Evolutionary conservation across 2,113 vertebrate species (phyloP).

Genomic region (Pachycephala philippinensis): DNA sequence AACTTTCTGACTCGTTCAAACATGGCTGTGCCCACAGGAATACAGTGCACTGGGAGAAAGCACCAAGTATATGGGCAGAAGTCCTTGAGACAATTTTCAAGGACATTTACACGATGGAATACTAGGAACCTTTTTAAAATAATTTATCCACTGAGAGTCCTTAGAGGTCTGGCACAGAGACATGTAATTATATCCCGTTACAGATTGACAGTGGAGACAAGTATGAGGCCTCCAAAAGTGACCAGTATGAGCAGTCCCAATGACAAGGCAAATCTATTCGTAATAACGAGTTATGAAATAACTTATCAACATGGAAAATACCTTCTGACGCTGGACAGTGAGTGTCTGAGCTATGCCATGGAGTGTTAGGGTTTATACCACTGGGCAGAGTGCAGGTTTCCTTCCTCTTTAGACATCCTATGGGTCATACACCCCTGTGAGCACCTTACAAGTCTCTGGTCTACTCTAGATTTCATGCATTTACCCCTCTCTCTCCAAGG

Average conservation of each 20-base stretch:
- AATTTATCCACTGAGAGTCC: neutral
- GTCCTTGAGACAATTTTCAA: neutral
- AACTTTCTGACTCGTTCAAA: neutral
- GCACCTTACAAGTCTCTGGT: neutral
- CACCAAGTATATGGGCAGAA: neutral
- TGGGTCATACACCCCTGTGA: neutral
- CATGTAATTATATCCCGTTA: neutral
- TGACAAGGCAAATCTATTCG: neutral
- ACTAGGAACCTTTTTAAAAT: neutral
- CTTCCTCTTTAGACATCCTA: neutral
- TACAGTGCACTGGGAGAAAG: neutral
- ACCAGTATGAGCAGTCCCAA: neutral
- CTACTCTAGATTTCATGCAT: neutral
- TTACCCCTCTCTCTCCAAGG: neutral
- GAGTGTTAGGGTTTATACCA: neutral
- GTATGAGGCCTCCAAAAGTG: rapidly evolving
- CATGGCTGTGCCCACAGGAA: rapidly evolving
- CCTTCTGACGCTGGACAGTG: neutral
- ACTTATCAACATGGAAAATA: neutral
- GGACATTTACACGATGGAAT: neutral
- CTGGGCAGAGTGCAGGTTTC: neutral
- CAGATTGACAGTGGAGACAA: neutral
- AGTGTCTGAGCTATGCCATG: neutral
- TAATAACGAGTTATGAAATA: neutral
- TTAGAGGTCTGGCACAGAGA: neutral